Conservation (phyloP, 1,140 invertebrate species). For the Leucophenga varia region DNA sequence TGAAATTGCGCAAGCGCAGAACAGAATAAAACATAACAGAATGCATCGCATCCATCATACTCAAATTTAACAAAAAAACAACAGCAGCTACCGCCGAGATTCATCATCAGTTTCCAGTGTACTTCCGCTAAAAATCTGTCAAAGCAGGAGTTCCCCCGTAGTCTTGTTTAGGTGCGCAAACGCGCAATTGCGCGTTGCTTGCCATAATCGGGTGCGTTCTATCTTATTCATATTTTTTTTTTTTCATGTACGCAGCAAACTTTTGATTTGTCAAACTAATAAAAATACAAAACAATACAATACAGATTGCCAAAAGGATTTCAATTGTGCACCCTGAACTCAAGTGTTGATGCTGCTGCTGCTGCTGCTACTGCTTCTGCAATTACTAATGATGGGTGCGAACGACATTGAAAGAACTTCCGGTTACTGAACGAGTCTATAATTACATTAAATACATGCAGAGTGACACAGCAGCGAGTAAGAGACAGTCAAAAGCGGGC, state of each 20-base stretch:
- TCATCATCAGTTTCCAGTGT: no score
- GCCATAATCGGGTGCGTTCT: not conserved
- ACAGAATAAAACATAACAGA: no score
- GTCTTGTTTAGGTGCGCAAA: slow-evolving; percentile 11
- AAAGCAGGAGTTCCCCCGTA: no score
- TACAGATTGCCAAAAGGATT: not conserved
- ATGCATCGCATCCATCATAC: no score
- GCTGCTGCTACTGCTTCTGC: no score
- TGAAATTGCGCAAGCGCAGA: slow-evolving; percentile 20
- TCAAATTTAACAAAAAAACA: no score
- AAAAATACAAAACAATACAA: no score
- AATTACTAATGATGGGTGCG: slow-evolving; percentile 22
- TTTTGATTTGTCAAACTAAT: no score
- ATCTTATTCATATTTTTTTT: slow-evolving; percentile 12
- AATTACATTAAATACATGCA: slow-evolving; percentile 49
- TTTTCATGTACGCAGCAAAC: no score
- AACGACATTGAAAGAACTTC: slow-evolving; percentile 51
- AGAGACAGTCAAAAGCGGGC: not conserved
- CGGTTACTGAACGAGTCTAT: slow-evolving; percentile 29
- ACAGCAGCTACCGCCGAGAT: no score
- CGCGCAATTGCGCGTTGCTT: slow-evolving; percentile 3
- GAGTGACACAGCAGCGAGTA: slow-evolving; percentile 17
- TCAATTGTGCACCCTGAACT: slow-evolving; percentile 24
- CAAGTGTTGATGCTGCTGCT: no score
- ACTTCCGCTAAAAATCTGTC: no score